Evolutionary conservation across 2,113 vertebrate species (phyloP), one percentile per base, ranked within the genome.

Genomic region (Scatophagus argus): DNA sequence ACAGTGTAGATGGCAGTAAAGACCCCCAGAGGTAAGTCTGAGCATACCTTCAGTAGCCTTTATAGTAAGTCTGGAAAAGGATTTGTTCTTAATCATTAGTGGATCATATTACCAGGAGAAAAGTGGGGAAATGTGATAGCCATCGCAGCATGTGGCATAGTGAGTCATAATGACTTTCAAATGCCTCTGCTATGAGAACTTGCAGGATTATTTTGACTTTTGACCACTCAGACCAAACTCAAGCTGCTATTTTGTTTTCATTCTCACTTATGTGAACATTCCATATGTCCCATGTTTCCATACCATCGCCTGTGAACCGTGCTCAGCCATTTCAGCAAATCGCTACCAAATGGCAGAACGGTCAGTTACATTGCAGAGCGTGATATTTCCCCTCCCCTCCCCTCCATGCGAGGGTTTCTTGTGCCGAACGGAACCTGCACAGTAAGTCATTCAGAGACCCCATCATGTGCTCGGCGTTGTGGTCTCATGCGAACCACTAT

Each of bases 11-110:
- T 29, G 90, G 89, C 83, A 91, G 84, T 72, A 94, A 92, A 85
- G 95, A 96, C 54, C n/a, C 88, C 16, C 92, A 89, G 89, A 96
- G 95, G 96, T 97, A 94, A 77, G 87, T 31, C 47, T 27, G 32
- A 70, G 49, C 21, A 47, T 66, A 64, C 46, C 43, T 64, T 4
- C 65, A 39, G 44, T 64, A 52, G 46, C 65, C 25, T 19, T 7
- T 41, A 32, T 71, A 60, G 58, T 70, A 61, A 60, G 31, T 65
- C 62, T 78, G 79, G 61, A 49, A 67, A 75, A 36, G 17, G 74
- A 77, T 66, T 74, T 85, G 52, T 75, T 52, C 58, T 81, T 77
- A 68, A 81, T 87, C 70, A 52, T 83, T 68, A 63, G 39, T n/a
- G 55, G 74, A 58, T 88, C 69, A 6, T 44, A 58, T 90, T 80